Percentiles rank a stretch among this genome's conserved stretches.
phyloP scores from a whole-genome alignment of 1,140 invertebrate species.

The Papilio aristodemus region DNA sequence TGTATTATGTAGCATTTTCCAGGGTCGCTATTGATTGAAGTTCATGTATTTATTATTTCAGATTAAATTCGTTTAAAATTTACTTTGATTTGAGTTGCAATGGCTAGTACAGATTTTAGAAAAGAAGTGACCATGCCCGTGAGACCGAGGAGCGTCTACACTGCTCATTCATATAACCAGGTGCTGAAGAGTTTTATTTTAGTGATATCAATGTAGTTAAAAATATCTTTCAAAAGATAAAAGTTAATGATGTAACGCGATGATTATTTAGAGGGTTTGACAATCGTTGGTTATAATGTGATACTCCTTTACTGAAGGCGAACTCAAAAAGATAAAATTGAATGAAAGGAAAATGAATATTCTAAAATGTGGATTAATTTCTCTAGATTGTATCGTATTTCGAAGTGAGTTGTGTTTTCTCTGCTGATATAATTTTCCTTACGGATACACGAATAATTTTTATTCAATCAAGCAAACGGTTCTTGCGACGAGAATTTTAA shows the following conservation, averaged over 20 bases:
- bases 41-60: slow-evolving; percentile 70
- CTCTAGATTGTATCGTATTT: not conserved
- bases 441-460: not conserved
- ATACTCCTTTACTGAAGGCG: not conserved
- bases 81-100: slow-evolving; percentile 58
- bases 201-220: not conserved
- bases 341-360: not conserved
- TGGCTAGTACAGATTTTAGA: slow-evolving; percentile 75
- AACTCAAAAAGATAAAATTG: not conserved
- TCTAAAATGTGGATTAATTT: not conserved
- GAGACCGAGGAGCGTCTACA: slow-evolving; percentile 75
- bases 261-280: not conserved
- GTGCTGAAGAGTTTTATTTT: slow-evolving; percentile 41
- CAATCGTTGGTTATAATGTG: not conserved
- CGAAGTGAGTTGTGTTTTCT: not conserved
- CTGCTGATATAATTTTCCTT: not conserved
- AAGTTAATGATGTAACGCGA: not conserved
- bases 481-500: not conserved
- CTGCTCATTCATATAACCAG: slow-evolving; percentile 77
- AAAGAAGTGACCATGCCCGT: slow-evolving; percentile 72
- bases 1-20: slow-evolving; percentile 75
- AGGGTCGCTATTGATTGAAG: slow-evolving; percentile 59
- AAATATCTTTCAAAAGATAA: too few relatives aligned
- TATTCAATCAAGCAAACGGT: not conserved
- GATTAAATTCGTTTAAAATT: slow-evolving; percentile 62